These are phyloP conservation scores for Sisor rabdophorus DNA, from an alignment of 2,113 vertebrate genomes.

Conservation along the genomic window DNA sequence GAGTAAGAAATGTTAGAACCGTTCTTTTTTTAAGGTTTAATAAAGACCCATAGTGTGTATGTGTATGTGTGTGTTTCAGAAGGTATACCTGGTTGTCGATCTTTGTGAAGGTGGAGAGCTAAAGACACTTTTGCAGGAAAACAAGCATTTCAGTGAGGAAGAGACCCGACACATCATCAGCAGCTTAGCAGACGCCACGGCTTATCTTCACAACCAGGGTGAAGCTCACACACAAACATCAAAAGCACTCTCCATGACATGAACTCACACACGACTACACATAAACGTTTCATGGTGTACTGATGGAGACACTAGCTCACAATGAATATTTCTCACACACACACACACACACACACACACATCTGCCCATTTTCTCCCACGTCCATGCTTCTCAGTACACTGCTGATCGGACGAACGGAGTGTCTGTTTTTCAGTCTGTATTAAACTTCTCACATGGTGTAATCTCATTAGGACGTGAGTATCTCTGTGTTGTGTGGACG, in stretches of 20 bases:
- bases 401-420: background rate
- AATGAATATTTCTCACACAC: background rate
- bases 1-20: background rate
- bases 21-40: background rate
- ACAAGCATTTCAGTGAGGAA: constrained; percentile 74
- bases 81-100: constrained; percentile 80
- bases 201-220: constrained; percentile 78
- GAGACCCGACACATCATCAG: constrained; percentile 77
- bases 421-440: background rate
- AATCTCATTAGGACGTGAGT: constrained; percentile 6
- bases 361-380: background rate
- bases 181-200: constrained; percentile 73
- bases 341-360: background rate
- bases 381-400: background rate
- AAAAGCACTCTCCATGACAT: background rate
- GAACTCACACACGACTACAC: background rate
- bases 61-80: constrained; percentile 63
- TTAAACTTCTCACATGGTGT: constrained; percentile 10
- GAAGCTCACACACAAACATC: constrained; percentile 43
- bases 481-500: background rate
- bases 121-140: constrained; percentile 70
- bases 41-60: constrained; percentile 23
- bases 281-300: background rate
- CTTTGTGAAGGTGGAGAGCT: constrained; percentile 80
- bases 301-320: too few species aligned